Percentiles rank a stretch among this genome's conserved stretches.
phyloP scores from a whole-genome alignment of 2,113 vertebrate genomes.

The Kryptolebias marmoratus region DNA sequence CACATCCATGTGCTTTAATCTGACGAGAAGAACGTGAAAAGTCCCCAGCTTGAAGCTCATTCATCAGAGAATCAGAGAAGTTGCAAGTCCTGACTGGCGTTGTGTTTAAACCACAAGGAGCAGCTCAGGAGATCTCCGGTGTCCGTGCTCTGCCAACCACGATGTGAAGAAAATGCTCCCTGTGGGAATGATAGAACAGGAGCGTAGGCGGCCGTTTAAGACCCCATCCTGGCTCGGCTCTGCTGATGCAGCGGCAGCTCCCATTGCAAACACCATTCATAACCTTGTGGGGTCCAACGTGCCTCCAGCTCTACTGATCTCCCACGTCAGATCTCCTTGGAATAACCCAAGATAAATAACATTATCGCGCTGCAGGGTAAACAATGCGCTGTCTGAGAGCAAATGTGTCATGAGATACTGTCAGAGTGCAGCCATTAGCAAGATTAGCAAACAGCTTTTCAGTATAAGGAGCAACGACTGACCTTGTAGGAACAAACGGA shows the following conservation, averaged over 20 bases:
- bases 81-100: background rate
- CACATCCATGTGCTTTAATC: background rate
- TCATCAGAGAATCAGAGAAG: constrained; percentile 18
- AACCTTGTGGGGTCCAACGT: constrained; percentile 16
- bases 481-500: constrained; percentile 42
- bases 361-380: constrained; percentile 27
- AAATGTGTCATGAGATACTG: constrained; percentile 37
- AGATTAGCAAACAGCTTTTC: constrained; percentile 58
- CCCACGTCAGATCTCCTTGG: constrained; percentile 37
- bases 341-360: constrained; percentile 51
- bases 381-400: constrained; percentile 18
- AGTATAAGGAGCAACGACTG: constrained; percentile 46
- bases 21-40: background rate
- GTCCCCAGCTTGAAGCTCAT: constrained; percentile 12
- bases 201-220: constrained; percentile 5
- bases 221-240: background rate
- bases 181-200: constrained; percentile 36
- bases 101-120: constrained; percentile 1
- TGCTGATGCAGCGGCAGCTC: constrained; percentile 14
- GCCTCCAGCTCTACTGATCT: constrained; percentile 8
- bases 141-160: constrained; percentile 22
- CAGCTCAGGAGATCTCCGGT: background rate
- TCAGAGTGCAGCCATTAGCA: constrained; percentile 33
- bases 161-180: background rate
- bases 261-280: constrained; percentile 2